phyloP scores from a whole-genome alignment of 2,113 vertebrate genomes.

The Oceanodroma tethys region DNA sequence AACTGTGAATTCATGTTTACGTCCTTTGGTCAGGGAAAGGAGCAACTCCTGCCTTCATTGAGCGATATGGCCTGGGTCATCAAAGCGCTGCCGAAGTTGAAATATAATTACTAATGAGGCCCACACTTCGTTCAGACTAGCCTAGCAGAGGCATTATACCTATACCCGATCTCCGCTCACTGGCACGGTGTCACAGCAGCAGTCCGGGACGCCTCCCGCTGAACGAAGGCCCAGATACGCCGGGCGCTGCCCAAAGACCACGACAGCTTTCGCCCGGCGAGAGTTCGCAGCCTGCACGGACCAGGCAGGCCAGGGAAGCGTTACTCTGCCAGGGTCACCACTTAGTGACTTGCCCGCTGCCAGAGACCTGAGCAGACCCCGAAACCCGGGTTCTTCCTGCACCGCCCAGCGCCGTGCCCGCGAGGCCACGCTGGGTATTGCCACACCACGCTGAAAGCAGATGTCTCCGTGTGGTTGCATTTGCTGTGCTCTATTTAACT shows the following conservation, averaged over 20 bases:
- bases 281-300: neutral
- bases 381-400: fast-evolving
- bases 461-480: neutral
- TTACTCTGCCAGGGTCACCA: fast-evolving
- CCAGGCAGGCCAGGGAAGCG: no score
- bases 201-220: fast-evolving
- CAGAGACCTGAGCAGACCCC: neutral
- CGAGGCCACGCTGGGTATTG: fast-evolving
- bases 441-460: neutral
- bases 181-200: fast-evolving
- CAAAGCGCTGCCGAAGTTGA: neutral
- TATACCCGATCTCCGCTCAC: neutral
- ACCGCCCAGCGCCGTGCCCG: fast-evolving
- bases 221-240: fast-evolving
- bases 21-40: neutral
- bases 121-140: fast-evolving
- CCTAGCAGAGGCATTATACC: fast-evolving
- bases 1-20: fast-evolving
- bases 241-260: neutral
- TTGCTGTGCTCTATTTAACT: neutral
- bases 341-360: fast-evolving
- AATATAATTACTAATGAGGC: fast-evolving
- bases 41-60: neutral
- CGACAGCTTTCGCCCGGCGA: neutral
- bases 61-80: fast-evolving